phyloP scores from a whole-genome alignment of 2,113 vertebrate genomes.

The Rhodinocichla rosea region DNA sequence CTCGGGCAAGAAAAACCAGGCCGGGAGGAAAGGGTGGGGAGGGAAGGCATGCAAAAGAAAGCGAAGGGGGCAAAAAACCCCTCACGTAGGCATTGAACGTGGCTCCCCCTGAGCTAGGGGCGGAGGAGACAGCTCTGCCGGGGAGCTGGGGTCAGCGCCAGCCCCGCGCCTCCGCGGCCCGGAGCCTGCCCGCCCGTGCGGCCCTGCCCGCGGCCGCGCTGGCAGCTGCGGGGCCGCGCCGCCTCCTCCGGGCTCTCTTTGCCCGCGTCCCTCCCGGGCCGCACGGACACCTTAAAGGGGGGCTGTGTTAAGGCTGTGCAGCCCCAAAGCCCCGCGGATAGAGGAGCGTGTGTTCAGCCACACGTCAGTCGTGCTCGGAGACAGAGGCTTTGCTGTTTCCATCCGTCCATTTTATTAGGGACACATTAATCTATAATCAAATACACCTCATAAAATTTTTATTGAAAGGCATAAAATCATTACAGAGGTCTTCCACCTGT shows the following conservation, averaged over 20 bases:
- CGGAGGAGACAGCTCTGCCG: neutral
- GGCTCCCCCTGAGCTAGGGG: neutral
- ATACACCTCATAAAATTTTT: conserved; percentile 99
- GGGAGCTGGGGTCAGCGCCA: neutral
- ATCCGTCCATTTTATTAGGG: conserved; percentile 90
- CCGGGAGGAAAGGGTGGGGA: neutral
- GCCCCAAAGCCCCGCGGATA: neutral
- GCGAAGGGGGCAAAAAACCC: neutral
- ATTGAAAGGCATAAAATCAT: conserved; percentile 97
- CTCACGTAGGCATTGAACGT: conserved; percentile 43
- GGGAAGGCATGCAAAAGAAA: neutral
- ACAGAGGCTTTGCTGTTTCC: conserved; percentile 72
- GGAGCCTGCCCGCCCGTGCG: neutral
- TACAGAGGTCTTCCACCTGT: conserved; percentile 89
- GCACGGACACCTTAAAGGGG: neutral
- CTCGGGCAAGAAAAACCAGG: neutral
- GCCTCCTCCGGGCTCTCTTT: neutral
- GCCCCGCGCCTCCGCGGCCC: neutral
- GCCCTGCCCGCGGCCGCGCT: neutral
- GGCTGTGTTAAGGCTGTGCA: neutral
- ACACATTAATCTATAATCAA: conserved; percentile 97
- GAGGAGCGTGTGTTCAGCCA: conserved; percentile 7
- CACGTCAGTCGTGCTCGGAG: conserved; percentile 37
- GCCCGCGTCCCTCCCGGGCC: neutral
- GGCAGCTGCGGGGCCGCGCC: neutral